phyloP scores from a whole-genome alignment of 2,888 invertebrate genomes.

The Apantesis nais region DNA sequence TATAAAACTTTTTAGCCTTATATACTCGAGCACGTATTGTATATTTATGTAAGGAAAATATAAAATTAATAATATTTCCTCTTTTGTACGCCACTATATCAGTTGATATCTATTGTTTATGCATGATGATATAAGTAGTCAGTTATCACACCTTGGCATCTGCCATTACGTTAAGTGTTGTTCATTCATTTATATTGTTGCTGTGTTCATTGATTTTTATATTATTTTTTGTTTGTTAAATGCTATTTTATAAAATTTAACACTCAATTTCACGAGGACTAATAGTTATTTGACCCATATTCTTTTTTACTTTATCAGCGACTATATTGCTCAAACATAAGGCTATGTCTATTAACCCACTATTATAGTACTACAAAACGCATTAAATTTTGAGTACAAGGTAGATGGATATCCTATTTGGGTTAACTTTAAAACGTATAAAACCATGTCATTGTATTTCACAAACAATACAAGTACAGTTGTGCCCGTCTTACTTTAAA shows the following conservation, averaged over 20 bases:
- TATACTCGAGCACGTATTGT: not conserved
- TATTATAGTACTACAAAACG: not conserved
- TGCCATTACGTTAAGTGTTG: not conserved
- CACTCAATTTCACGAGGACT: not conserved
- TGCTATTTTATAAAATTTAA: too few relatives aligned
- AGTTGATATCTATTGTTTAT: not conserved
- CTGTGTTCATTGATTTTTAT: not conserved
- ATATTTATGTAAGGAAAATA: not conserved
- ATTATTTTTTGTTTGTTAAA: not conserved
- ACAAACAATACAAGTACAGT: slow-evolving; percentile 40
- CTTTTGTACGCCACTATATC: not conserved
- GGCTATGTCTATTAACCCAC: not conserved
- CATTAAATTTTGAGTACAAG: not conserved
- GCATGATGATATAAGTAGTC: not conserved
- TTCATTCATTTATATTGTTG: not conserved
- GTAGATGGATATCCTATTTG: slow-evolving; percentile 21
- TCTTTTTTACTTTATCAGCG: not conserved
- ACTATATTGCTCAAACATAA: not conserved
- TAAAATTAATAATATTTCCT: not conserved
- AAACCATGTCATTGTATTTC: slow-evolving; percentile 35
- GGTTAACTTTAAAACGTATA: slow-evolving; percentile 41
- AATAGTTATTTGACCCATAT: not conserved
- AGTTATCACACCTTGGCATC: not conserved
- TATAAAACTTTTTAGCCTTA: not conserved
- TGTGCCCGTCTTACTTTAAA: slow-evolving; percentile 30